Conservation (phyloP, 2,113 vertebrate species). For the Thamnaconus septentrionalis region DNA sequence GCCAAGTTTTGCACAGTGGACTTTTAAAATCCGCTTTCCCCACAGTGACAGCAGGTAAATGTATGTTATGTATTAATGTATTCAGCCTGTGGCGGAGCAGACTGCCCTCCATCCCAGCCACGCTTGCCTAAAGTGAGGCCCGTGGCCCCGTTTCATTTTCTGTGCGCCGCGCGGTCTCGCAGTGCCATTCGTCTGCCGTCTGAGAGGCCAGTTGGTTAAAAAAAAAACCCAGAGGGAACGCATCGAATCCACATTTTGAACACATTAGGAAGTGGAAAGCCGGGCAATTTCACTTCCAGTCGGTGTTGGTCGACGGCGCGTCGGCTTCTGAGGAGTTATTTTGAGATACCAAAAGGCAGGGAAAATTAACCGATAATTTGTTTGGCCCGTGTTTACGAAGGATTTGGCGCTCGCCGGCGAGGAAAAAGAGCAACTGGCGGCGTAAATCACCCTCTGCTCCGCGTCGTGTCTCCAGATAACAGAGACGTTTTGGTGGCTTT, state of each 20-base stretch:
- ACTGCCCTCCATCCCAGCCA: background rate
- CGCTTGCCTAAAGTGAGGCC: slow-evolving; percentile 5
- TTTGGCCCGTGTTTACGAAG: background rate
- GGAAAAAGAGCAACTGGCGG: slow-evolving; percentile 6
- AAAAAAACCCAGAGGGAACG: background rate
- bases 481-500: slow-evolving; percentile 17
- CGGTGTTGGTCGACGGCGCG: background rate
- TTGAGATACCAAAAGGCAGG: slow-evolving; percentile 6
- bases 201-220: background rate
- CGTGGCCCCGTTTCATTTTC: background rate
- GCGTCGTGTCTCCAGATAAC: slow-evolving; percentile 17
- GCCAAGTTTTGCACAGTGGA: too few species aligned
- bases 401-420: slow-evolving; percentile 1
- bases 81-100: slow-evolving; percentile 15
- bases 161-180: background rate
- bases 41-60: too few species aligned
- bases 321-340: background rate
- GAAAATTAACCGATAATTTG: slow-evolving; percentile 14
- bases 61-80: background rate
- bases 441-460: slow-evolving; percentile 19
- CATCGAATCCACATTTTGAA: background rate
- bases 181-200: background rate
- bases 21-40: too few species aligned
- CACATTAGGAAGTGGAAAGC: background rate
- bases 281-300: background rate